These are phyloP conservation scores for Leucophenga maculata DNA, from an alignment of 2,888 invertebrate species.

Conservation along the genomic window DNA sequence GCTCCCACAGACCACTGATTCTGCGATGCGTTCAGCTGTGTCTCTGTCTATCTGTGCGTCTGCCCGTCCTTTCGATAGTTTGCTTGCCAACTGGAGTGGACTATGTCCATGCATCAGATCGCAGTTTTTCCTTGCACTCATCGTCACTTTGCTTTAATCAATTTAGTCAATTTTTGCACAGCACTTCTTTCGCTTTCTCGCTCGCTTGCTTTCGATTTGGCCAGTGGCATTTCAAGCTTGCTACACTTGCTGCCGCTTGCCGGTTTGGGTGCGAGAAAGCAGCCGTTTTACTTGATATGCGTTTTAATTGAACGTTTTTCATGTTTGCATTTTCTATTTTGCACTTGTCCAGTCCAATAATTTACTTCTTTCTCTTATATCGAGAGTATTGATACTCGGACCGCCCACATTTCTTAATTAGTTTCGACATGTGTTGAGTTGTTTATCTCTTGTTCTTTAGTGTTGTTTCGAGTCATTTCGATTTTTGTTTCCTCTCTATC, in stretches of 20 bases:
- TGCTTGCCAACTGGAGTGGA: slow-evolving; percentile 6
- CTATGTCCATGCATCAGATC: slow-evolving; percentile 26
- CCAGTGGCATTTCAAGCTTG: slow-evolving; percentile 38
- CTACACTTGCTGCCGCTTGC: too few species aligned
- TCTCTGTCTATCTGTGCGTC: not conserved
- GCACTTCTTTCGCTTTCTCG: slow-evolving; percentile 23
- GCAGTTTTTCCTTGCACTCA: slow-evolving; percentile 62
- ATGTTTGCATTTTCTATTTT: not conserved
- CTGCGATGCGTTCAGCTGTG: not conserved
- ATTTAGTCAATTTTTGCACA: slow-evolving; percentile 59
- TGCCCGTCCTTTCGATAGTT: not conserved
- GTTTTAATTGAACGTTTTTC: not conserved
- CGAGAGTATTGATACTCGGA: not conserved
- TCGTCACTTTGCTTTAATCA: slow-evolving; percentile 68
- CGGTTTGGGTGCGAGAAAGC: too few species aligned
- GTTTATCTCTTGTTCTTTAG: slow-evolving; percentile 18
- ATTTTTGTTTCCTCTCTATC: slow-evolving; percentile 17
- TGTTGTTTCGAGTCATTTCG: not conserved
- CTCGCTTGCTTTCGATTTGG: slow-evolving; percentile 31
- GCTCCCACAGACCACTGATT: too few species aligned
- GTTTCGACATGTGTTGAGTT: slow-evolving; percentile 42
- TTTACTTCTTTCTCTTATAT: not conserved
- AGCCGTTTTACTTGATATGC: too few species aligned
- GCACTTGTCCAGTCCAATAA: not conserved
- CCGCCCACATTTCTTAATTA: slow-evolving; percentile 56